Evolutionary conservation across 1,140 invertebrate species (phyloP).

Genomic region (Neodiprion pinetum): DNA sequence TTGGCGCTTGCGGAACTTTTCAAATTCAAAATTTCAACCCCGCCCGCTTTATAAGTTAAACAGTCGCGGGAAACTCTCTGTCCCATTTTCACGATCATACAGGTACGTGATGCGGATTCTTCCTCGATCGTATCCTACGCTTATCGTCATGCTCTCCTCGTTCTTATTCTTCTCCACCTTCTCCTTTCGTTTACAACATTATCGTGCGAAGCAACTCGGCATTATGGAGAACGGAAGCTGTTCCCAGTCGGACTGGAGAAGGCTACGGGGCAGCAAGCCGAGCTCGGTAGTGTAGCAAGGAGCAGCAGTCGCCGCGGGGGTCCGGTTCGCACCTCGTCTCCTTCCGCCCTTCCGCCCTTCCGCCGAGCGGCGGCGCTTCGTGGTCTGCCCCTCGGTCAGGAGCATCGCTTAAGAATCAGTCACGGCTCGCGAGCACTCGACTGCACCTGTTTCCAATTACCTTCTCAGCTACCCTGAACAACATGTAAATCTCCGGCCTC

Average conservation of each 20-base stretch:
- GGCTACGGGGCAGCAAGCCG: not conserved
- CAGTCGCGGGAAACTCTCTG: too few relatives aligned
- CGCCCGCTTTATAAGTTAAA: too few relatives aligned
- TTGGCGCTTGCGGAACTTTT: too few relatives aligned
- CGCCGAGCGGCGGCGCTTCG: not conserved
- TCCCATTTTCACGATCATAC: too few relatives aligned
- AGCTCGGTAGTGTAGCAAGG: too few relatives aligned
- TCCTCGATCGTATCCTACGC: too few relatives aligned
- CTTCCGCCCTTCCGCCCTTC: not conserved
- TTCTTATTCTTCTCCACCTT: too few relatives aligned
- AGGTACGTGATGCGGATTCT: too few relatives aligned
- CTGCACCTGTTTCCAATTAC: slow-evolving; percentile 5
- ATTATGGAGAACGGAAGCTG: not conserved
- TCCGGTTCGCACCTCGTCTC: not conserved
- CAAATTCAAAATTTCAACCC: too few relatives aligned
- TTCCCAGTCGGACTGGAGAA: not conserved
- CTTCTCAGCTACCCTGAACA: not conserved
- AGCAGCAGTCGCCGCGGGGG: not conserved
- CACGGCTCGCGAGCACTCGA: not conserved
- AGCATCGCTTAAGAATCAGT: slow-evolving; percentile 2
- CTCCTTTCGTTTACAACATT: too few relatives aligned
- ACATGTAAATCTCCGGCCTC: not conserved
- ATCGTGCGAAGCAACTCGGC: too few relatives aligned
- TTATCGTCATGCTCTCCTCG: too few relatives aligned
- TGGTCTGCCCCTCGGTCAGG: not conserved